These are phyloP conservation scores for Scaptomyza tumidula DNA, from an alignment of 2,888 invertebrate species.

Conservation along the genomic window DNA sequence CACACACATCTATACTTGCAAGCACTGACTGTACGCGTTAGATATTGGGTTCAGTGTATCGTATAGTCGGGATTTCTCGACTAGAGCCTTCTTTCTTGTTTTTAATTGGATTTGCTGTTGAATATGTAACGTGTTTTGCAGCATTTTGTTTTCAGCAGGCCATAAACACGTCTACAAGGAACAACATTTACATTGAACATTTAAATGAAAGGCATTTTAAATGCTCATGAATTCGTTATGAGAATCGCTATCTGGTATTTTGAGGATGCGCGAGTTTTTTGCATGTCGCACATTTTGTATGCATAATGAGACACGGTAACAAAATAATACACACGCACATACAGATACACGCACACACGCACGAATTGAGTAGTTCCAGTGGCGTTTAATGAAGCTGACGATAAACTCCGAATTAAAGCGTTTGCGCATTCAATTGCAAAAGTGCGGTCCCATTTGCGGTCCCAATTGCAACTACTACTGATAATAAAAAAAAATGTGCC, in stretches of 20 bases:
- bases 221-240: slow-evolving; percentile 54
- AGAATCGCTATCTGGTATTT: slow-evolving; percentile 8
- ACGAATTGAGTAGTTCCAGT: no score
- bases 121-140: slow-evolving; percentile 14
- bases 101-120: neutral
- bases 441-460: slow-evolving; percentile 1
- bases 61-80: no score
- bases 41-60: no score
- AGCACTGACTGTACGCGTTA: no score
- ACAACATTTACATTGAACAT: slow-evolving; percentile 8
- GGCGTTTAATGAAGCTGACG: neutral
- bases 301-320: slow-evolving; percentile 62
- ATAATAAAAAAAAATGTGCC: neutral
- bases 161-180: slow-evolving; percentile 20
- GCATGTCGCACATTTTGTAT: slow-evolving; percentile 46
- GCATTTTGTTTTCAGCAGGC: neutral
- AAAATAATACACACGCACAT: slow-evolving; percentile 13
- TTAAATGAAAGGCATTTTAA: slow-evolving; percentile 44
- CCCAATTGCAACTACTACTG: slow-evolving; percentile 22
- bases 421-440: slow-evolving; percentile 20
- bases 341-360: slow-evolving; percentile 7
- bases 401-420: slow-evolving; percentile 45
- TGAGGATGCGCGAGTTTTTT: slow-evolving; percentile 15
- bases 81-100: neutral
- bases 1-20: no score